Percentiles rank a stretch among this genome's conserved stretches.
phyloP scores from a whole-genome alignment of 2,797 vertebrate genomes.

The Psittacula echo region DNA sequence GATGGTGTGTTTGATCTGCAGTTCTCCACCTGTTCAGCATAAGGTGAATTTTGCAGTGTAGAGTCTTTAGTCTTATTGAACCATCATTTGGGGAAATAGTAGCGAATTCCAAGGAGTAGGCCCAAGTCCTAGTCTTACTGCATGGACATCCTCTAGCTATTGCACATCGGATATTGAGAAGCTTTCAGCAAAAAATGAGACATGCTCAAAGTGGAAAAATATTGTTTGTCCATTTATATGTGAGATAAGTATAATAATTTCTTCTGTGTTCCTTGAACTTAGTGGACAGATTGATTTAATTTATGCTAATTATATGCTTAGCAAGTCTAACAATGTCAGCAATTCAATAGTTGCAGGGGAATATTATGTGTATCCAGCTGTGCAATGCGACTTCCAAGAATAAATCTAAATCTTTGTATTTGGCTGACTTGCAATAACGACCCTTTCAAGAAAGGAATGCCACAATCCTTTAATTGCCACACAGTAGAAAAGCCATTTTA shows the following conservation, averaged over 20 bases:
- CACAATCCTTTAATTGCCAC: conserved; percentile 35
- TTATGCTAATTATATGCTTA: not conserved
- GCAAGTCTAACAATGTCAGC: not conserved
- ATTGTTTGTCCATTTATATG: not conserved
- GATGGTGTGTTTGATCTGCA: not conserved
- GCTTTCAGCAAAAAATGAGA: not conserved
- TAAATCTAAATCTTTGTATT: not conserved
- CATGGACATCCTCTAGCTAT: not conserved
- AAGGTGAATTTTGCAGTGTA: conserved; percentile 12
- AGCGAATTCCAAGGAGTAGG: not conserved
- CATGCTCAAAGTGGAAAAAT: not conserved
- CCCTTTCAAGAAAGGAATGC: not conserved
- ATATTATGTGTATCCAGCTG: not conserved
- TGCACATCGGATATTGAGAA: not conserved
- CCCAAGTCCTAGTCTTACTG: not conserved
- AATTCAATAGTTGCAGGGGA: not conserved
- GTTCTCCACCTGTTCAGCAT: not conserved
- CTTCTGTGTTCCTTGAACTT: not conserved
- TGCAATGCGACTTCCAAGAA: not conserved
- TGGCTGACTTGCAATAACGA: not conserved
- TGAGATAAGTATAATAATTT: not conserved
- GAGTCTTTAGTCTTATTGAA: not conserved
- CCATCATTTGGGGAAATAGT: not conserved
- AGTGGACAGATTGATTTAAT: not conserved
- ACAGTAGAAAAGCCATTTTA: not conserved